Evolutionary conservation across 2,797 vertebrate species (phyloP), one percentile per base, ranked within the genome.

Genomic region (Acanthurus lineatus): DNA sequence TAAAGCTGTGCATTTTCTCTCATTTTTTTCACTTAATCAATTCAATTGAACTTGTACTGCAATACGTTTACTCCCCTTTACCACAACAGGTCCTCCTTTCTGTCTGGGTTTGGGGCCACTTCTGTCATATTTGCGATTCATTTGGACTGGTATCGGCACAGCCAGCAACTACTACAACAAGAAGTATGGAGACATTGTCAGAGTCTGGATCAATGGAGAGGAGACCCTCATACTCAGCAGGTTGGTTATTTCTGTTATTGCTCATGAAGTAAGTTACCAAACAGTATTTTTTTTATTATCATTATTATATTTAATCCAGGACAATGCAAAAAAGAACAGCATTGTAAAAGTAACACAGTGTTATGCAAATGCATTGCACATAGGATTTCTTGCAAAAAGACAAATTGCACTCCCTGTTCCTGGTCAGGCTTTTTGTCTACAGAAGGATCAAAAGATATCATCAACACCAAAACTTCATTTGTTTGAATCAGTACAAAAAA

Each of bases 201-300:
- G 97, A 87, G 98, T 99, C 47, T 99, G 98, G 98, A 97, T 99
- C 86, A 86, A 95, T 5, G 97, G 98, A 15, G 97, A 98, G 88
- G 97, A 99, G 90, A 99, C 98, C 0, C 95, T 98, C 56, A 93
- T 99, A 62, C 95, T 99, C 75, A 98, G 98, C 97, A 97, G 97
- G 98, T 98, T 88, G 40, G 91, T 82, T 48, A 0, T n/a, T 17
- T 62, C 7, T 32, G 0, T 35, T 17, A 28, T 38, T 44, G 15
- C 40, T 28, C 3, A 54, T 20, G 15, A 16, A 59, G 20, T 15
- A 9, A 58, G 17, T 45, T 3, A 5, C 9, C 17, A 44, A 69
- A 61, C 0, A 3, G 19, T 54, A 54, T 8, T 35, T 35, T 35
- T 35, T 0, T 35, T 35, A 35, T 35, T 0, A 35, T 35, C 3